phyloP scores from a whole-genome alignment of 1,140 invertebrate genomes.

The Pectinophora gossypiella region DNA sequence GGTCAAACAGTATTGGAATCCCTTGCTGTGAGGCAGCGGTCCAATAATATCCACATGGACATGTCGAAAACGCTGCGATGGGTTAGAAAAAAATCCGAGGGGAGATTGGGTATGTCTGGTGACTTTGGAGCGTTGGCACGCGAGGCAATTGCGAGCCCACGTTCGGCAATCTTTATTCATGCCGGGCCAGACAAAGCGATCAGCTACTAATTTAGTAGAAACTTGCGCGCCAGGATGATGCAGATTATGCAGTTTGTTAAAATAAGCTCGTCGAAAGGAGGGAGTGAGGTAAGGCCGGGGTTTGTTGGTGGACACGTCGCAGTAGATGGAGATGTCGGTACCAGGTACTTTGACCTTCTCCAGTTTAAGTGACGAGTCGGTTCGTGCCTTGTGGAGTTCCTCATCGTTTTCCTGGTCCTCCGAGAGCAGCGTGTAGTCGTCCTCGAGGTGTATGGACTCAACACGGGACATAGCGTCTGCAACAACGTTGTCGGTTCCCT shows the following conservation, averaged over 20 bases:
- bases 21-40: neutral
- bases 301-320: neutral
- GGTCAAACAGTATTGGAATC: conserved; percentile 14
- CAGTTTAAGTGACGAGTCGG: neutral
- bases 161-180: neutral
- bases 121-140: conserved; percentile 5
- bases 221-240: neutral
- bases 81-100: neutral
- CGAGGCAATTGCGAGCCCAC: neutral
- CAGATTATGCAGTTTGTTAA: neutral
- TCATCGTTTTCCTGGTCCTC: too few relatives aligned
- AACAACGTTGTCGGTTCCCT: conserved; percentile 13
- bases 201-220: neutral
- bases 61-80: neutral
- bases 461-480: conserved; percentile 20
- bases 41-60: conserved; percentile 12
- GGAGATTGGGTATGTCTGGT: conserved; percentile 1
- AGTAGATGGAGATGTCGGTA: neutral
- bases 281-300: neutral
- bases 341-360: neutral
- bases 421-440: too few relatives aligned
- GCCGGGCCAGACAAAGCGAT: neutral
- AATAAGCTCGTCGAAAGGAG: neutral
- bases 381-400: neutral
- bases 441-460: too few relatives aligned